These are phyloP conservation scores for Macroglossus sobrinus DNA, from an alignment of 2,113 vertebrate species.

Conservation along the genomic window DNA sequence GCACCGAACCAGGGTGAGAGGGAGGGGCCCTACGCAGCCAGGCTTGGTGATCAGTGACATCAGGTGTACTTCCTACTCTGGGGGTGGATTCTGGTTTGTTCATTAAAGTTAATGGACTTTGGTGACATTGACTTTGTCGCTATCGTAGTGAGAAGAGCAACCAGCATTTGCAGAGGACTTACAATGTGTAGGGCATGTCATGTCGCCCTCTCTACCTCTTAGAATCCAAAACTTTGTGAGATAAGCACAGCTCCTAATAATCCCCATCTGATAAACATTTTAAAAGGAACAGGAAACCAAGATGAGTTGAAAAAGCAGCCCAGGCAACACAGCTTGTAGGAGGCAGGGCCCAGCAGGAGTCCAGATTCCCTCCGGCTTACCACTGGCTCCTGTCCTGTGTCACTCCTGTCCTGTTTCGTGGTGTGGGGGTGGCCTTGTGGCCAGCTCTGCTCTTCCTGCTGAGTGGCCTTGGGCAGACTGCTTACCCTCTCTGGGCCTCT, in stretches of 20 bases:
- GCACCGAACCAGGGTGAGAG: rapidly evolving
- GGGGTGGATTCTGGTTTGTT: too few relatives aligned
- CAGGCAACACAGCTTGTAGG: rapidly evolving
- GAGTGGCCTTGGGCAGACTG: rapidly evolving
- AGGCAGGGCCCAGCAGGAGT: too few relatives aligned
- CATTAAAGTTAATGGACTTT: too few relatives aligned
- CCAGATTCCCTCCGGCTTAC: background rate
- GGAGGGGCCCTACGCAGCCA: too few relatives aligned
- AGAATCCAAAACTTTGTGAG: background rate
- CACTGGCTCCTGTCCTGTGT: too few relatives aligned
- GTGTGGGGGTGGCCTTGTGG: too few relatives aligned
- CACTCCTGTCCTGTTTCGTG: rapidly evolving
- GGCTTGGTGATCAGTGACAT: rapidly evolving
- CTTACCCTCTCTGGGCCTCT: background rate
- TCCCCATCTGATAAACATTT: background rate
- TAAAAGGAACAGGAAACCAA: background rate
- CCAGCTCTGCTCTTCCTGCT: background rate
- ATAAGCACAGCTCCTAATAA: background rate
- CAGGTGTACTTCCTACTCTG: rapidly evolving
- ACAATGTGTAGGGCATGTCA: rapidly evolving
- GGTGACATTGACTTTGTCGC: background rate
- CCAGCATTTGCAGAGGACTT: rapidly evolving
- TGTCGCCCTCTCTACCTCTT: rapidly evolving
- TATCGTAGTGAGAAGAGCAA: background rate
- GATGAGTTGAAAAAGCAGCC: background rate